Base-by-base conservation (phyloP, 2,113 vertebrate genomes). In the Urocynchramus pylzowi region DNA sequence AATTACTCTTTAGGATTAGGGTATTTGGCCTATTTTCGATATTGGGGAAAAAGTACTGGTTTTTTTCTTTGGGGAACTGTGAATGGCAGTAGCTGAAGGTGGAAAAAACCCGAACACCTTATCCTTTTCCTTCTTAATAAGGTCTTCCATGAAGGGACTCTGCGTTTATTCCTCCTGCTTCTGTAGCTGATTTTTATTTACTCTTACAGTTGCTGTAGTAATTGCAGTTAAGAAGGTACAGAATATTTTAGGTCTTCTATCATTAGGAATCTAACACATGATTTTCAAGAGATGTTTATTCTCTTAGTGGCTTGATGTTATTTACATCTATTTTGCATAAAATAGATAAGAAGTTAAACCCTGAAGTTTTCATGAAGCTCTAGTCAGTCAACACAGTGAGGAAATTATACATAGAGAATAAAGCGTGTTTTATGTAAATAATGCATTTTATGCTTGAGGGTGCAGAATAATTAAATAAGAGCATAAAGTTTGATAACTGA, bases 391-490 rank as follows among this genome's bases (percentile, higher is more conserved):
- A n/a, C 63, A 61, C 4, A 31, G 56, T 60, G 60, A 53, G 79
- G 63, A 83, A 94, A 85, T 81, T 54, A 59, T 67, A 68, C 70
- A 33, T 39, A 26, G 44, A 90, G 44, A 90, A 89, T 69, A 65
- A 83, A 90, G 57, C 54, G 21, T 4, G 3, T 20, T 91, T 75
- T 59, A 54, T 70, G 73, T 88, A 84, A 89, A 95, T 81, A 92
- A 93, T 63, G 39, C n/a, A 84, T 96, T 95, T 93, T 84, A 63
- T 88, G 94, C 79, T 92, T 61, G 33, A 96, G 22, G 30, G 17
- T 84, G 80, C 68, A 87, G 54, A 90, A 92, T 78, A 95, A 92
- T 95, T 93, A 86, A 95, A 80, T 93, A 88, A 85, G 37, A 65
- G 41, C 68, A 78, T 88, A 59, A 81, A 59, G 71, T 73, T 50